Conservation (phyloP, 2,113 vertebrate genomes). For the Cyprinodon brontotheroides region DNA sequence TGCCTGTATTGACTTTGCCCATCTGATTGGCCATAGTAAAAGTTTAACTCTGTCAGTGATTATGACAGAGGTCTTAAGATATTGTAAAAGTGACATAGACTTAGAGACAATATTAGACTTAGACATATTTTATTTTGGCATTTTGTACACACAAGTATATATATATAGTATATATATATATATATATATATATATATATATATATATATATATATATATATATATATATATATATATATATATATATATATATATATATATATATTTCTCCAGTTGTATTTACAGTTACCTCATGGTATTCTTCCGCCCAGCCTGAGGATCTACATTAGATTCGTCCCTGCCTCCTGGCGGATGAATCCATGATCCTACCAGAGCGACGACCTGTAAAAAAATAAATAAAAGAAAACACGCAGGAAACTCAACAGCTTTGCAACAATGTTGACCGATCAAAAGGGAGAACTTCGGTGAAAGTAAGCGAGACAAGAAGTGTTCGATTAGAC, state of each 20-base stretch:
- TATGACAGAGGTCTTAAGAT: no score
- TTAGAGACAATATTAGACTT: no score
- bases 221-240: no score
- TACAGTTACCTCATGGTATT: constrained; percentile 5
- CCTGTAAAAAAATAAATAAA: constrained; percentile 19
- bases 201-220: no score
- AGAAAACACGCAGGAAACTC: constrained; percentile 20
- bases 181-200: no score
- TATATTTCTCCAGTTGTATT: neutral
- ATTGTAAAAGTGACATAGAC: no score
- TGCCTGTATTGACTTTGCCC: neutral
- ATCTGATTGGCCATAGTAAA: neutral
- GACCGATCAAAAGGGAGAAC: constrained; percentile 40
- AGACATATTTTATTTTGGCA: no score
- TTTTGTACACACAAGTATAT: no score
- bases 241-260: no score
- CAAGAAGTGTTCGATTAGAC: neutral
- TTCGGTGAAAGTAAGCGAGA: constrained; percentile 47
- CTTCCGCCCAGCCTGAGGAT: constrained; percentile 44
- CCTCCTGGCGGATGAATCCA: constrained; percentile 65
- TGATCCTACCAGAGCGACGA: constrained; percentile 39
- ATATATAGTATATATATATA: no score
- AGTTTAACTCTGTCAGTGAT: neutral
- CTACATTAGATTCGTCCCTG: constrained; percentile 33
- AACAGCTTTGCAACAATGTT: constrained; percentile 59